These are phyloP conservation scores for Apodemia zela DNA, from an alignment of 2,888 invertebrate genomes.

Conservation along the genomic window DNA sequence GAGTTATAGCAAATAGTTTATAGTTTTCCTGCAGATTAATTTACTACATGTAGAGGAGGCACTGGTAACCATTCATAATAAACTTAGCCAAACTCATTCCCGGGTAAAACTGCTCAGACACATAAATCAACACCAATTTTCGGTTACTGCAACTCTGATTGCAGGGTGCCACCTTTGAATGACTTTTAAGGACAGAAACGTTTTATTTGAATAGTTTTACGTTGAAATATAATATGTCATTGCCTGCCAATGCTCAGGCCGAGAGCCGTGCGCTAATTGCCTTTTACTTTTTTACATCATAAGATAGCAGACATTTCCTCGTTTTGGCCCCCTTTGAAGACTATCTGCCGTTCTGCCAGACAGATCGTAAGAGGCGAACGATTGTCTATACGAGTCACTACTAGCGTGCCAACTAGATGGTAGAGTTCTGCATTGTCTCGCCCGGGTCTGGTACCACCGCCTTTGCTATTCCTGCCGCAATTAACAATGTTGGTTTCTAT, in stretches of 20 bases:
- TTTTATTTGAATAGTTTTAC: neutral
- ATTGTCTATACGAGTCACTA: no score
- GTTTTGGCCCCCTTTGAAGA: no score
- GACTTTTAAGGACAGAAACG: conserved; percentile 11
- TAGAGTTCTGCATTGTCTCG: no score
- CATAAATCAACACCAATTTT: conserved; percentile 64
- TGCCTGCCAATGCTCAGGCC: neutral
- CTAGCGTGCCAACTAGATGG: no score
- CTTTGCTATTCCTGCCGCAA: no score
- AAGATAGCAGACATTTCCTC: no score
- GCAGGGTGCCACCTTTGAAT: conserved; percentile 36
- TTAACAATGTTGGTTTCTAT: no score
- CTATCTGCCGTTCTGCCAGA: no score
- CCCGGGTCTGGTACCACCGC: no score
- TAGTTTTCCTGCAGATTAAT: neutral
- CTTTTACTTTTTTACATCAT: no score
- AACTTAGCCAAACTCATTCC: conserved; percentile 25
- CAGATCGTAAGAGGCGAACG: no score
- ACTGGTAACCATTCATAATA: conserved; percentile 30
- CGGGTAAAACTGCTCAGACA: conserved; percentile 55
- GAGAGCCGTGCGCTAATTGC: neutral
- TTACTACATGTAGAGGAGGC: conserved; percentile 23
- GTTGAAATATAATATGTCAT: neutral
- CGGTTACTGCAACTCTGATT: conserved; percentile 57
- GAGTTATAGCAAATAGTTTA: neutral